These are phyloP conservation scores for Leptodactylus fallax DNA, from an alignment of 2,797 vertebrate genomes.

Conservation along the genomic window DNA sequence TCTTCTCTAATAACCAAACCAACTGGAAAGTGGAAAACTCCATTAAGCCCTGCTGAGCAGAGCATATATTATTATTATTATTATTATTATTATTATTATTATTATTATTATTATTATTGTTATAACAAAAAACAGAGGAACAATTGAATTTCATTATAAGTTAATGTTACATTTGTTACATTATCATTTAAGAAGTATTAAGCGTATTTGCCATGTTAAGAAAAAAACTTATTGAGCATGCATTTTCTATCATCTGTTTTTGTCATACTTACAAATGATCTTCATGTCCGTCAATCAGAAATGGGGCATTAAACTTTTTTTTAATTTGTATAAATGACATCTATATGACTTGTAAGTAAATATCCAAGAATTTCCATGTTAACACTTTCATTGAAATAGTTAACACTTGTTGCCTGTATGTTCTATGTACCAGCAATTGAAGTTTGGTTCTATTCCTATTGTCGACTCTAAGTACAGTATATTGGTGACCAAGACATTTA, in stretches of 20 bases:
- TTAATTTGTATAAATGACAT: neutral
- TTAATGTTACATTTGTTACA: constrained; percentile 1
- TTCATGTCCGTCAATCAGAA: neutral
- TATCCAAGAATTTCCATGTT: neutral
- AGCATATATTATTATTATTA: neutral
- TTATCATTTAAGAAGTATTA: constrained; percentile 27
- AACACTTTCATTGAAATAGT: neutral
- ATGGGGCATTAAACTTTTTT: neutral
- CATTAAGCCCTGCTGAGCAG: neutral
- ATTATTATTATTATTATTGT: neutral
- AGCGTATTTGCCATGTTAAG: neutral
- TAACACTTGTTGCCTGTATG: too few relatives aligned
- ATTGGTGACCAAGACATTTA: too few relatives aligned
- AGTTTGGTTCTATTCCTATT: too few relatives aligned
- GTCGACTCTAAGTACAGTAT: too few relatives aligned
- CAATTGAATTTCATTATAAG: constrained; percentile 5
- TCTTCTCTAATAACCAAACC: neutral
- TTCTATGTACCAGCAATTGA: too few relatives aligned
- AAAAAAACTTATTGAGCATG: neutral
- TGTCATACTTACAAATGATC: constrained; percentile 14
- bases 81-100: neutral
- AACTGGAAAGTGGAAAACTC: neutral
- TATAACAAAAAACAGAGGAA: too few relatives aligned
- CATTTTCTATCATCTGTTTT: constrained; percentile 13
- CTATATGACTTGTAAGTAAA: neutral